Base-by-base conservation (phyloP, 1,140 invertebrate species). In the Leptonema lineaticorne region DNA sequence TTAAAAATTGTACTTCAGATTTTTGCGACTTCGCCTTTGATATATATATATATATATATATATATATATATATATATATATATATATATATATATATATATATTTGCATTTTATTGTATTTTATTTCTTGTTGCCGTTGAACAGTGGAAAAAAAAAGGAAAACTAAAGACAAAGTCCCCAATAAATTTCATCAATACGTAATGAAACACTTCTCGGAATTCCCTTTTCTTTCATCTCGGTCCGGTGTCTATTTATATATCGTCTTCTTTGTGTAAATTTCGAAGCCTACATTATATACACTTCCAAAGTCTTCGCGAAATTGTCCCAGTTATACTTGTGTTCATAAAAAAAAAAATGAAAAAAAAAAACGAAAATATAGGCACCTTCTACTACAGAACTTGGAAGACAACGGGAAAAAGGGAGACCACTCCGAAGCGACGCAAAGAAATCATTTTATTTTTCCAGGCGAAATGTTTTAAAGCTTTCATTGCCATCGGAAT, bases 141-240 rank as follows among this genome's bases (percentile, higher is more conserved):
- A 53, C 22, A 53, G 50, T 16, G 11, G 9, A 53, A 18, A 53
- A 26, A 53, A 53, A 53, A 53, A 24, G 41, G 41, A 24, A 24
- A 53, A 53, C 50, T 53, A 53, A 53, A 53, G 50, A 53, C 50
- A 53, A 53, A 53, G 50, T 24, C 50, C 27, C 50, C 50, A 26
- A 53, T 53, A 53, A 53, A 53, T 53, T 53, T 53, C 50, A 26
- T 53, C 50, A 53, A 53, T 53, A 53, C 50, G 50, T 53, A 53
- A 53, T 53, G 50, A 53, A 53, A 53, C 50, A 53, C 50, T 53
- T 53, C 50, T 53, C 22, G 50, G 50, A 53, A 53, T 53, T 53
- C 50, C 8, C 50, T 53, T 26, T 22, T 7, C 50, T 53, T 53
- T 53, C 50, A 53, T 53, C 50, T 53, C 22, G 20, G 50, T 26